Conservation (phyloP, 2,797 vertebrate species). For the Lemur catta region DNA sequence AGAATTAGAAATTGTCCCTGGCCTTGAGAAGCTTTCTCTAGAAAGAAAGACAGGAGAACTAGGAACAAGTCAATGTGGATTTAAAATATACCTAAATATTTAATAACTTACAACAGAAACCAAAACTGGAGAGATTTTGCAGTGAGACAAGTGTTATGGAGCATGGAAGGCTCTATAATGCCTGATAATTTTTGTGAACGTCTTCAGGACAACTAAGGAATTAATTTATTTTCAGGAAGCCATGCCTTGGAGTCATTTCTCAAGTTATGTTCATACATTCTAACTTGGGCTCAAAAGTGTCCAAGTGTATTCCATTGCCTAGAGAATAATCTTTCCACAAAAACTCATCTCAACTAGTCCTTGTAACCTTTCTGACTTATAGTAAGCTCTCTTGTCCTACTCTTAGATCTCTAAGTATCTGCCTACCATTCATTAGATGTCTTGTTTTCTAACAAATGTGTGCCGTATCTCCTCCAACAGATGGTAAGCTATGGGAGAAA, state of each 20-base stretch:
- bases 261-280: background rate
- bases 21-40: background rate
- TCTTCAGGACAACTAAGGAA: conserved; percentile 36
- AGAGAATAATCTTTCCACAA: conserved; percentile 11
- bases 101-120: background rate
- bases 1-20: background rate
- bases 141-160: background rate
- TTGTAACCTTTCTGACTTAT: background rate
- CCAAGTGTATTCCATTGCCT: background rate
- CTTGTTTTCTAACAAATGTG: background rate
- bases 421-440: background rate
- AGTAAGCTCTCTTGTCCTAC: background rate
- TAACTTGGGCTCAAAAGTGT: conserved; percentile 36
- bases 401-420: background rate
- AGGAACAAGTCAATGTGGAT: background rate
- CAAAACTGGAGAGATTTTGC: background rate
- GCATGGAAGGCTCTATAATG: background rate
- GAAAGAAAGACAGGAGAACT: background rate
- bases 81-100: background rate
- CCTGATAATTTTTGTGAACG: conserved; percentile 2
- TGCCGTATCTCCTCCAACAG: background rate
- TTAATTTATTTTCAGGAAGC: conserved; percentile 36
- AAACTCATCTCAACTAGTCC: background rate
- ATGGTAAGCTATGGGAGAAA: background rate
- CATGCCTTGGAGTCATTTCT: background rate